Evolutionary conservation across 2,113 vertebrate species (phyloP).

Genomic region (Acrocephalus kingi): DNA sequence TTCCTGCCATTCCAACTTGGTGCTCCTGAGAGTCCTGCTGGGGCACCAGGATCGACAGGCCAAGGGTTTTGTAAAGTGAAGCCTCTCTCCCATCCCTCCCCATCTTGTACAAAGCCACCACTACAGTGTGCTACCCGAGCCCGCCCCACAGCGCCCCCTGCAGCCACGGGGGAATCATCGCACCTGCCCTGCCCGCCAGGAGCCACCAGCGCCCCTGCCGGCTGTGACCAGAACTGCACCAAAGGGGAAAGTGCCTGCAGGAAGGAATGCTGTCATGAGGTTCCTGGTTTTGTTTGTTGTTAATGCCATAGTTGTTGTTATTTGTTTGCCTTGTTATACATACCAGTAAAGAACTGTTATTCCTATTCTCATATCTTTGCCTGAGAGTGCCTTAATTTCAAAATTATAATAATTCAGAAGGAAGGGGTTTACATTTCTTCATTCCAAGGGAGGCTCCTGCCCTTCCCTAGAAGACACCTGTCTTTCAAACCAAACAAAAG

Average conservation of each 20-base stretch:
- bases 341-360: not conserved
- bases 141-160: not conserved
- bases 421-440: not conserved
- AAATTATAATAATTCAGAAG: not conserved
- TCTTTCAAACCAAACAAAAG: not conserved
- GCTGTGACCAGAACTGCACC: not conserved
- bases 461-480: not conserved
- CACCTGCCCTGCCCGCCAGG: not conserved
- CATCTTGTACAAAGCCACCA: not conserved
- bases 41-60: not conserved
- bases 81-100: not conserved
- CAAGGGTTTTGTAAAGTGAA: not conserved
- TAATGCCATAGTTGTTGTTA: not conserved
- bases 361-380: not conserved
- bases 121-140: not conserved
- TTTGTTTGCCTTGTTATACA: not conserved
- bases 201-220: not conserved
- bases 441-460: not conserved
- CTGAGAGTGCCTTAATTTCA: not conserved
- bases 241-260: not conserved
- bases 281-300: not conserved
- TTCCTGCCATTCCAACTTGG: not conserved
- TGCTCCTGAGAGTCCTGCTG: not conserved
- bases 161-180: not conserved
- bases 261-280: not conserved